Conservation (phyloP, 53 echinoderm and acorn worm species). For the Hippasteria phrygiana region DNA sequence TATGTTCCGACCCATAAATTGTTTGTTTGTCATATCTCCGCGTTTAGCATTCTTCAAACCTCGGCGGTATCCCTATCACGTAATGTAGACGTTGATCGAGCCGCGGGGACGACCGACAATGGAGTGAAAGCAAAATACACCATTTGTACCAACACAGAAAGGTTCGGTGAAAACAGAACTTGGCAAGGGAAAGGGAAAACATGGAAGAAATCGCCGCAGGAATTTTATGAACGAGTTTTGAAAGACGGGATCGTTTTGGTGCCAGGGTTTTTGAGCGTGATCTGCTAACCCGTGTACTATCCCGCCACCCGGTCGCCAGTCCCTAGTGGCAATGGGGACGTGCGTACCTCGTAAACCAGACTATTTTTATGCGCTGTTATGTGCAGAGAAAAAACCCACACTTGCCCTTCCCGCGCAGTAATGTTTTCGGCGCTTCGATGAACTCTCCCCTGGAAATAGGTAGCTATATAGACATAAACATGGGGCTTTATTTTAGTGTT, state of each 20-base stretch:
- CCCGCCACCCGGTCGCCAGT: constrained; percentile 2
- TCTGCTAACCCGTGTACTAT: constrained; percentile 26
- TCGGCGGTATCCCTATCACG: constrained; percentile 36
- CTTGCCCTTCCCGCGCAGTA: neutral
- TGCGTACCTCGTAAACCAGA: constrained; percentile 52
- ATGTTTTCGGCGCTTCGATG: constrained; percentile 16
- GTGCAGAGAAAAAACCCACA: neutral
- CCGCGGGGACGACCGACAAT: constrained; percentile 21
- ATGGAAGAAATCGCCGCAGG: constrained; percentile 39
- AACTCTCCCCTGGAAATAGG: constrained; percentile 19
- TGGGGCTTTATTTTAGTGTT: neutral
- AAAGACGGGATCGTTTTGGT: neutral
- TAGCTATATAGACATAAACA: constrained; percentile 48
- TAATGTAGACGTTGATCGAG: constrained; percentile 27
- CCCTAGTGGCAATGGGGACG: constrained; percentile 31
- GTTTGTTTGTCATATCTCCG: constrained; percentile 59
- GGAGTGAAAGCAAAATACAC: neutral
- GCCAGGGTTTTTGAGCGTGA: neutral
- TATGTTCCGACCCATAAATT: constrained; percentile 17
- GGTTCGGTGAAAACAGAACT: neutral
- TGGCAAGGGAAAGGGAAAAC: constrained; percentile 9
- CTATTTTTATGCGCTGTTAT: constrained; percentile 41
- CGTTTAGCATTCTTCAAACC: constrained; percentile 46
- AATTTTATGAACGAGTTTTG: constrained; percentile 53
- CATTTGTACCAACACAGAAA: neutral